Base-by-base conservation (phyloP, 2,113 vertebrate genomes). In the Leptodactylus fuscus region DNA sequence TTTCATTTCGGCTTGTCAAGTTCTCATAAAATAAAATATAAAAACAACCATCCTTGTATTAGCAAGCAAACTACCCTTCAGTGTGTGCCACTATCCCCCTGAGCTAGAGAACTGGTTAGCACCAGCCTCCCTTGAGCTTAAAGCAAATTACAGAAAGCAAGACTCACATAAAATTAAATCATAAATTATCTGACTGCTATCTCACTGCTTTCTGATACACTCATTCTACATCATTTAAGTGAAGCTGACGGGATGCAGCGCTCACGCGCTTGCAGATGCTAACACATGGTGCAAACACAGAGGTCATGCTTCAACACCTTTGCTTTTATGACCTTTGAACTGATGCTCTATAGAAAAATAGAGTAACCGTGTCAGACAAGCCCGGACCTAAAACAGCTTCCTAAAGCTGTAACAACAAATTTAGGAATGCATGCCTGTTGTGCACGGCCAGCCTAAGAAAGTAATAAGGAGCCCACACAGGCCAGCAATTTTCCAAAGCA, bases 161-260 rank as follows among this genome's bases (percentile, higher is more conserved):
- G 91, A 94, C 94, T 96, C 95, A 95, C 95, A 97, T 97, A 97
- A 98, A 97, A 98, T 98, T 97, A 97, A 97, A 98, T 97, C 96
- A 97, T 98, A 98, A 98, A 98, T 97, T 97, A 97, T 96, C 94
- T 94, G 94, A 95, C 95, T 95, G 95, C 95, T 96, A 97, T 97
- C 96, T 97, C 91, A 94, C 95, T 95, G 95, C 94, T 95, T 94
- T 92, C 93, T 92, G 93, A 94, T 95, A 94, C 93, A 95, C 93
- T 94, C 93, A 93, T 95, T 93, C 94, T 91, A 89, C 92, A 94
- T 92, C 93, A 94, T 95, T 93, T 95, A 95, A 95, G 92, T 95
- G 93, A 92, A 95, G 93, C 92, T 94, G 94, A 95, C 94, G 85
- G 46, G 34, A 70, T 94, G 91, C 92, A 92, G 92, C 91, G 91